Conservation (phyloP, 2,113 vertebrate species). For the Sphaerodactylus townsendi region DNA sequence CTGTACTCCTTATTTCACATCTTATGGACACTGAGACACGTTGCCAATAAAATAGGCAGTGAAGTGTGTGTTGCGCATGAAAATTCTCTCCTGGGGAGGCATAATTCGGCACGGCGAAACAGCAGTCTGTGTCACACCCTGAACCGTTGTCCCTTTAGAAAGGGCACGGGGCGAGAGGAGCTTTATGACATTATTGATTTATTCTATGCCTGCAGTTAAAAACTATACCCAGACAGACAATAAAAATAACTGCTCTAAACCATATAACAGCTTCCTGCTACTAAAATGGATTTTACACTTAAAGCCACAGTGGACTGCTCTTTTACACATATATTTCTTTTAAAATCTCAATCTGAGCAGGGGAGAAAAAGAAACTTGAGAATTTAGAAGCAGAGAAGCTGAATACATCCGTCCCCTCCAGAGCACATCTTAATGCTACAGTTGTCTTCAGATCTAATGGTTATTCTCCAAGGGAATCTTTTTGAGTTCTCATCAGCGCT, state of each 20-base stretch:
- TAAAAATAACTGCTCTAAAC: constrained; percentile 84
- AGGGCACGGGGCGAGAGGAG: constrained; percentile 75
- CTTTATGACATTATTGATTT: constrained; percentile 84
- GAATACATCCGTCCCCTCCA: not conserved
- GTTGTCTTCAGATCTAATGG: not conserved
- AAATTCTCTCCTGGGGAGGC: constrained; percentile 2
- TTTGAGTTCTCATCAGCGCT: not conserved
- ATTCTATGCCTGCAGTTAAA: constrained; percentile 80
- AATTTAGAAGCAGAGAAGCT: constrained; percentile 63
- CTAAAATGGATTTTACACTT: constrained; percentile 83
- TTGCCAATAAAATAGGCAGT: not conserved
- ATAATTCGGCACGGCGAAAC: constrained; percentile 34
- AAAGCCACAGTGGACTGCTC: constrained; percentile 73
- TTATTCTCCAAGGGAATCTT: not conserved
- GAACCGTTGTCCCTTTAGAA: constrained; percentile 67
- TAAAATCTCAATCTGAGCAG: constrained; percentile 59
- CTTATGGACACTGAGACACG: not conserved
- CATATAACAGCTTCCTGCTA: constrained; percentile 75
- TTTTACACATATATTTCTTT: constrained; percentile 61
- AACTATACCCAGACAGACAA: constrained; percentile 84
- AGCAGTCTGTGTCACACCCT: constrained; percentile 47
- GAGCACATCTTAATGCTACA: not conserved
- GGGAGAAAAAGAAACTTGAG: not conserved
- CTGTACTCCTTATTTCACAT: not conserved
- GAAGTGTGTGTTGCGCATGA: too few species aligned